These are phyloP conservation scores for Drosophila subsilvestris DNA, from an alignment of 2,888 invertebrate species.

Conservation along the genomic window DNA sequence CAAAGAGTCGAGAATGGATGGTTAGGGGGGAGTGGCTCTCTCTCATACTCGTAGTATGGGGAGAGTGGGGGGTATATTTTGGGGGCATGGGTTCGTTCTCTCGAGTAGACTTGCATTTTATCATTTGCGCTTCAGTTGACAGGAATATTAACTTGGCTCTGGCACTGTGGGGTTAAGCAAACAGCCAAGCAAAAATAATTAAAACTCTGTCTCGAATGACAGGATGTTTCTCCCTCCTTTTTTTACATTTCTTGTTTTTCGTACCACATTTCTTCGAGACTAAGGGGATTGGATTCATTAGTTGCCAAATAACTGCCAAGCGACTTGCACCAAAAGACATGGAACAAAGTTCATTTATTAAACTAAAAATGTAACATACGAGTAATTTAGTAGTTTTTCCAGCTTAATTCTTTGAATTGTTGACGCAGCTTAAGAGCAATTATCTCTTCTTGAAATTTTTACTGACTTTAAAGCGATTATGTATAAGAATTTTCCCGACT, in stretches of 20 bases:
- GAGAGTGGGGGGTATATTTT: background rate
- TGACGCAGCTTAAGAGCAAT: background rate
- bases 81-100: background rate
- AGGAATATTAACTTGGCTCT: slow-evolving; percentile 65
- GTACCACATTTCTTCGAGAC: slow-evolving; percentile 26
- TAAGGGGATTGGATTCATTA: slow-evolving; percentile 78
- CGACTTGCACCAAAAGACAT: slow-evolving; percentile 20
- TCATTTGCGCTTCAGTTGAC: slow-evolving; percentile 70
- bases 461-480: too few species aligned
- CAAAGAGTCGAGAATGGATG: too few species aligned
- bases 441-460: background rate
- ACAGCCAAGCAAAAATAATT: slow-evolving; percentile 72
- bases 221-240: slow-evolving; percentile 19
- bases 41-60: too few species aligned
- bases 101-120: slow-evolving; percentile 59
- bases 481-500: too few species aligned
- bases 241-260: slow-evolving; percentile 9
- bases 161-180: slow-evolving; percentile 44
- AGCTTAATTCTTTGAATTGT: background rate
- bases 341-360: slow-evolving; percentile 56
- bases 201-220: slow-evolving; percentile 61
- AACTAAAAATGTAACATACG: slow-evolving; percentile 6
- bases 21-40: too few species aligned
- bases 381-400: background rate
- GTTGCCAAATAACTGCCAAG: slow-evolving; percentile 65